These are phyloP conservation scores for Stratiomys singularior DNA, from an alignment of 2,888 invertebrate genomes.

Conservation along the genomic window DNA sequence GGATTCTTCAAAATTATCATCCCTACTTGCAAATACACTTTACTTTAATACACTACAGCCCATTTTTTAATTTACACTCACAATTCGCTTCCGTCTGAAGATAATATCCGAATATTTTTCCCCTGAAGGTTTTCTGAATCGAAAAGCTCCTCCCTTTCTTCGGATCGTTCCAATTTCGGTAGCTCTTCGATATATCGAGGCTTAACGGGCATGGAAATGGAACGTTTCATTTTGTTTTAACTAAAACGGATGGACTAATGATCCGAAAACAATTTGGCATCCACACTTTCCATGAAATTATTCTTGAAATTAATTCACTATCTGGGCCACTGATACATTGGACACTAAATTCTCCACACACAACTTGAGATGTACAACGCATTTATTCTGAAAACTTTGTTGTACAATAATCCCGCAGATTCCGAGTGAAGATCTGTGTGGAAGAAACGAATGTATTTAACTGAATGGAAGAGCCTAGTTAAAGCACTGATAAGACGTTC, in stretches of 20 bases:
- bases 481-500: conserved; percentile 25
- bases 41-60: too few species aligned
- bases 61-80: conserved; percentile 38
- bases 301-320: not conserved
- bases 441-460: not conserved
- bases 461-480: conserved; percentile 31
- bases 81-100: conserved; percentile 62
- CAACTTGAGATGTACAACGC: not conserved
- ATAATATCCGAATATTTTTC: conserved; percentile 45
- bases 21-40: too few species aligned
- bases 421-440: not conserved
- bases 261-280: not conserved
- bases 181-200: conserved; percentile 58
- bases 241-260: not conserved
- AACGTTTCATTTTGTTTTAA: conserved; percentile 57
- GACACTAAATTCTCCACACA: not conserved
- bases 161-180: conserved; percentile 59
- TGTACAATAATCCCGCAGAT: not conserved
- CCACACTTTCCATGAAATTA: not conserved
- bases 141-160: conserved; percentile 61
- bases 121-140: conserved; percentile 46
- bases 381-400: not conserved
- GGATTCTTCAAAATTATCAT: too few species aligned
- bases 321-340: not conserved
- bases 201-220: conserved; percentile 63